Evolutionary conservation across 2,888 invertebrate genomes (phyloP).

Genomic region (Drosophila mettleri): DNA sequence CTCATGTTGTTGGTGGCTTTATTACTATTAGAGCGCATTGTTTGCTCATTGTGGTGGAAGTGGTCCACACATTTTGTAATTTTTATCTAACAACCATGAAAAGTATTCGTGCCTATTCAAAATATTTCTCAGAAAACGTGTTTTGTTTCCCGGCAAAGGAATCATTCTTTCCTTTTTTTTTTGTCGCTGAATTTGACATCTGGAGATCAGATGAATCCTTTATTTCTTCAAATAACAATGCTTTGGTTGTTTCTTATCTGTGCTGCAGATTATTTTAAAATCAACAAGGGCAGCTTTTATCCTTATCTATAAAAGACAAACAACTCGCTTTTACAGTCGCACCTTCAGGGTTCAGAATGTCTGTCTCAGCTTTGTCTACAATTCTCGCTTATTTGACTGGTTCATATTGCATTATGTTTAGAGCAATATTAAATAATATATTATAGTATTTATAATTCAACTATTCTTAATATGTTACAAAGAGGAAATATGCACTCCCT

Average conservation of each 20-base stretch:
- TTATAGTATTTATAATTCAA: not conserved
- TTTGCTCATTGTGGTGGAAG: slow-evolving; percentile 67
- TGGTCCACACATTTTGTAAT: slow-evolving; percentile 49
- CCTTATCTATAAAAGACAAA: not conserved
- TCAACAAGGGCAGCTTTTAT: slow-evolving; percentile 8
- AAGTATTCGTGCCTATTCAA: slow-evolving; percentile 7
- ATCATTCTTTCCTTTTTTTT: not conserved
- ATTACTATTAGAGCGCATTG: slow-evolving; percentile 52
- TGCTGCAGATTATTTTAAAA: not conserved
- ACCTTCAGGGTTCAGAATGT: no score
- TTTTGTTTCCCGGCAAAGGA: slow-evolving; percentile 16
- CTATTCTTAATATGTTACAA: not conserved
- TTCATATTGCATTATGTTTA: not conserved
- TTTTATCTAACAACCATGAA: slow-evolving; percentile 23
- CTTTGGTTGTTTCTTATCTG: not conserved
- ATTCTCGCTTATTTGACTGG: not conserved
- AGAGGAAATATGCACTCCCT: slow-evolving; percentile 2
- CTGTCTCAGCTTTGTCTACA: not conserved
- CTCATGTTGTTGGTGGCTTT: slow-evolving; percentile 46
- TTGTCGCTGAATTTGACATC: not conserved
- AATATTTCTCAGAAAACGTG: not conserved
- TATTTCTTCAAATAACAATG: slow-evolving; percentile 18
- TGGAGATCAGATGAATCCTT: slow-evolving; percentile 57
- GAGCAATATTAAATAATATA: not conserved
- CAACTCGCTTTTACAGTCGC: not conserved